Evolutionary conservation across 2,113 vertebrate genomes (phyloP).

Genomic region (Xenus cinereus): DNA sequence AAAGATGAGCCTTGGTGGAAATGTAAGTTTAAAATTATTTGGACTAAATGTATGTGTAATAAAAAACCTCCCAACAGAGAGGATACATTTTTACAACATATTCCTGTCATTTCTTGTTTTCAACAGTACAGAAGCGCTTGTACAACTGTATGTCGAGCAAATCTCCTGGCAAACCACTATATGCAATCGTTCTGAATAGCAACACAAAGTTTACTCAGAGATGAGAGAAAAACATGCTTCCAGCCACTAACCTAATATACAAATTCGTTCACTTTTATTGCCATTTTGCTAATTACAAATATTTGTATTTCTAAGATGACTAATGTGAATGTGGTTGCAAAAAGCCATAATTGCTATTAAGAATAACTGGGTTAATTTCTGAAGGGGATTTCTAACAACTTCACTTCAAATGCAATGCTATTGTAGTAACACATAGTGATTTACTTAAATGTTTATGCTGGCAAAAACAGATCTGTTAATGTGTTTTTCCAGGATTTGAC

Average conservation of each 20-base stretch:
- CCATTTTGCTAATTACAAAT: conserved; percentile 20
- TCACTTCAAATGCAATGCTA: background rate
- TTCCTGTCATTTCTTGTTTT: conserved; percentile 72
- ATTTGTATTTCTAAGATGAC: background rate
- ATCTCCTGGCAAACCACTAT: conserved; percentile 12
- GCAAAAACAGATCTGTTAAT: conserved; percentile 10
- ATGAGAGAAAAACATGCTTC: background rate
- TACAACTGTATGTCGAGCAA: background rate
- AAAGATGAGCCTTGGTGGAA: conserved; percentile 69
- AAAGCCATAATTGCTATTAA: background rate
- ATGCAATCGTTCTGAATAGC: background rate
- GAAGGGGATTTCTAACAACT: conserved; percentile 20
- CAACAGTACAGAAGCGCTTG: conserved; percentile 53
- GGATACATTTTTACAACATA: conserved; percentile 60
- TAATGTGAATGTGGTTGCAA: background rate
- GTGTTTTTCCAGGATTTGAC: conserved; percentile 22
- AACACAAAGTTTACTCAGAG: background rate
- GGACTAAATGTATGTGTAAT: conserved; percentile 70
- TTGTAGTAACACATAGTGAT: background rate
- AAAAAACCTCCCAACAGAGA: conserved; percentile 73
- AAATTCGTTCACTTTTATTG: background rate
- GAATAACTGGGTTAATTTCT: conserved; percentile 19
- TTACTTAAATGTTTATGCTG: conserved; percentile 27
- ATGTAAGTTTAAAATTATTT: conserved; percentile 76
- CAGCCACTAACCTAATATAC: background rate